These are phyloP conservation scores for Colletes latitarsis DNA, from an alignment of 1,140 invertebrate species.

Conservation along the genomic window DNA sequence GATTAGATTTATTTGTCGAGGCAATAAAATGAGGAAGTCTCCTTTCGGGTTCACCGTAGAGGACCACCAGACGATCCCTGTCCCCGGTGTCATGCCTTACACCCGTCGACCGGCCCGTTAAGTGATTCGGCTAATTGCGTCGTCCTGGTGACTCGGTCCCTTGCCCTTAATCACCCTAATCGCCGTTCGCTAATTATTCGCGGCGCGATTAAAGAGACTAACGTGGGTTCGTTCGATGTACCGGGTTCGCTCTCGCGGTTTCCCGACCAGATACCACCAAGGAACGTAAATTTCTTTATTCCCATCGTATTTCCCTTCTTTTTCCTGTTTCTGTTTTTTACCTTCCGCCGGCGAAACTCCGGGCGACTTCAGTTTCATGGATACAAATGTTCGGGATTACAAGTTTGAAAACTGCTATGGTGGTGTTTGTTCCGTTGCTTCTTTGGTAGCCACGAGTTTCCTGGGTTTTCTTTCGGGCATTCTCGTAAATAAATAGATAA, in stretches of 20 bases:
- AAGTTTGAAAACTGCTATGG: slow-evolving; percentile 49
- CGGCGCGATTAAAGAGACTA: slow-evolving; percentile 72
- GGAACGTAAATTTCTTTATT: slow-evolving; percentile 59
- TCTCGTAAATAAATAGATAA: too few relatives aligned
- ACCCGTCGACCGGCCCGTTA: slow-evolving; percentile 56
- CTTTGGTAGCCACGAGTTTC: neutral
- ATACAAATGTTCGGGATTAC: slow-evolving; percentile 64
- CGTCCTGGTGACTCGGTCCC: slow-evolving; percentile 55
- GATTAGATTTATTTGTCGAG: too few relatives aligned
- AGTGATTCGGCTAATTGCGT: slow-evolving; percentile 74
- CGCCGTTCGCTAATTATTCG: slow-evolving; percentile 72
- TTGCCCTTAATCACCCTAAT: slow-evolving; percentile 72
- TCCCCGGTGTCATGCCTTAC: slow-evolving; percentile 40
- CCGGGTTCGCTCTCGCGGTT: slow-evolving; percentile 33
- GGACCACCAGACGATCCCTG: slow-evolving; percentile 26
- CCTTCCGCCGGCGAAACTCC: neutral
- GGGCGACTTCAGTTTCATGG: slow-evolving; percentile 18
- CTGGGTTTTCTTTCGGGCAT: neutral
- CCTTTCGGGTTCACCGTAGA: neutral
- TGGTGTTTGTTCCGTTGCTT: too few relatives aligned
- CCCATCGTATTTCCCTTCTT: slow-evolving; percentile 39
- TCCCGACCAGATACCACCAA: slow-evolving; percentile 26
- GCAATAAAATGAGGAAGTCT: slow-evolving; percentile 12
- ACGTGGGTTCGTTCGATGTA: slow-evolving; percentile 41
- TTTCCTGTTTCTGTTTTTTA: neutral